Percentiles rank a stretch among this genome's conserved stretches.
Evolutionary conservation across 1,140 invertebrate genomes (phyloP).

Genomic region (Ylistrum balloti): DNA sequence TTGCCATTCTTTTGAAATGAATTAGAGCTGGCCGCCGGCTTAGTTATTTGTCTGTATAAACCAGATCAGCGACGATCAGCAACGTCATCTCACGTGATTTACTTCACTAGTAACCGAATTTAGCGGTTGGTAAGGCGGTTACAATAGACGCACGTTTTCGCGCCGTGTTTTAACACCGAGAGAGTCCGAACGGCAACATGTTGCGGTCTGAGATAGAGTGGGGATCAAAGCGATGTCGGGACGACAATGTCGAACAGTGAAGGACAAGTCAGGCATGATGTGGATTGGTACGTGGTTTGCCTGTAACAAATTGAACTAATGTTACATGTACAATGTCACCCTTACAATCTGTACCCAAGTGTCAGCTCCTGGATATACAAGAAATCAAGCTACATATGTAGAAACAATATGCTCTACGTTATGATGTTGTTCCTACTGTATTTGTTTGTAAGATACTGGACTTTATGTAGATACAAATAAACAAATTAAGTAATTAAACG

Average conservation of each 20-base stretch:
- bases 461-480: too few relatives aligned
- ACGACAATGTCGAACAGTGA: background rate
- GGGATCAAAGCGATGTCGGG: background rate
- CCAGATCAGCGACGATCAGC: background rate
- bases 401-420: too few relatives aligned
- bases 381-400: too few relatives aligned
- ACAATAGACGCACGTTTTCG: slow-evolving; percentile 10
- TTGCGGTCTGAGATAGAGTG: background rate
- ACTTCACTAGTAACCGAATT: background rate
- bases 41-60: slow-evolving; percentile 13
- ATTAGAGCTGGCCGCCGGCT: slow-evolving; percentile 14
- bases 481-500: too few relatives aligned
- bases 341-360: too few relatives aligned
- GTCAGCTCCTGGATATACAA: too few relatives aligned
- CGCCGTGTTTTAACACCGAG: background rate
- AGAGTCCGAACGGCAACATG: background rate
- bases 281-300: background rate
- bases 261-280: background rate
- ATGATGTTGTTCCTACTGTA: too few relatives aligned
- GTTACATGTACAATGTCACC: too few relatives aligned
- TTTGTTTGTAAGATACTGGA: too few relatives aligned
- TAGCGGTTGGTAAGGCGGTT: background rate
- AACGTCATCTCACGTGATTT: background rate
- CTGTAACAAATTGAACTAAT: background rate
- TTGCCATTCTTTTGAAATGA: slow-evolving; percentile 24